These are phyloP conservation scores for Congeria kusceri DNA, from an alignment of 2,888 invertebrate genomes.

Conservation along the genomic window DNA sequence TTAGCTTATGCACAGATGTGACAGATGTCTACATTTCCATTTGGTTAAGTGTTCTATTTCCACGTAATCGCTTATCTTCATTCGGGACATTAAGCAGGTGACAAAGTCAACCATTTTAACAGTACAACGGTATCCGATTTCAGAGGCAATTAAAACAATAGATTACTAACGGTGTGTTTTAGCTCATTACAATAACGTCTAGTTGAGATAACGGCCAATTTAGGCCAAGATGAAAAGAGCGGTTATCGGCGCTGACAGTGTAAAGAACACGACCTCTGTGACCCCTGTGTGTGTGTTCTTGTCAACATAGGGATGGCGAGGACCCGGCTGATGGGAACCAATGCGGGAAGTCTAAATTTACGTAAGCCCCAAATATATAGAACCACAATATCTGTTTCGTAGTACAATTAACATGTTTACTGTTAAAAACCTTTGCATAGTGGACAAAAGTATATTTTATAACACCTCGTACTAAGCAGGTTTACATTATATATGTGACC, in stretches of 20 bases:
- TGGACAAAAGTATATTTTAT: too few relatives aligned
- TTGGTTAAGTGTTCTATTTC: too few relatives aligned
- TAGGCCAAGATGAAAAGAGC: slow-evolving; percentile 50
- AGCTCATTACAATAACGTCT: slow-evolving; percentile 49
- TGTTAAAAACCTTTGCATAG: too few relatives aligned
- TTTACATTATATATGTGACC: too few relatives aligned
- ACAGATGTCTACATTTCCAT: too few relatives aligned
- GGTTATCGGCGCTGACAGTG: slow-evolving; percentile 46
- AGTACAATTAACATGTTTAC: too few relatives aligned
- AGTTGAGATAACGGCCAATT: slow-evolving; percentile 29
- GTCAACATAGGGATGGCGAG: slow-evolving; percentile 44
- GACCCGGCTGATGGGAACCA: neutral
- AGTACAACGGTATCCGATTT: slow-evolving; percentile 41
- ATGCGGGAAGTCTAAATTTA: neutral
- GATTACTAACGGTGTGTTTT: slow-evolving; percentile 31
- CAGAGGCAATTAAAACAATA: slow-evolving; percentile 44
- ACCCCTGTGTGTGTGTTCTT: slow-evolving; percentile 17
- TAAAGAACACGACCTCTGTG: slow-evolving; percentile 33
- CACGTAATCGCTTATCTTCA: too few relatives aligned
- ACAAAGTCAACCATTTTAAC: slow-evolving; percentile 19
- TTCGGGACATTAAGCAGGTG: slow-evolving; percentile 1
- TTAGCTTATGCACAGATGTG: too few relatives aligned
- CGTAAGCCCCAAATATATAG: too few relatives aligned
- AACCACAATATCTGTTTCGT: too few relatives aligned
- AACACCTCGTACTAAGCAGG: too few relatives aligned